These are phyloP conservation scores for Iselma pallidipennis DNA, from an alignment of 2,888 invertebrate genomes.

Conservation along the genomic window DNA sequence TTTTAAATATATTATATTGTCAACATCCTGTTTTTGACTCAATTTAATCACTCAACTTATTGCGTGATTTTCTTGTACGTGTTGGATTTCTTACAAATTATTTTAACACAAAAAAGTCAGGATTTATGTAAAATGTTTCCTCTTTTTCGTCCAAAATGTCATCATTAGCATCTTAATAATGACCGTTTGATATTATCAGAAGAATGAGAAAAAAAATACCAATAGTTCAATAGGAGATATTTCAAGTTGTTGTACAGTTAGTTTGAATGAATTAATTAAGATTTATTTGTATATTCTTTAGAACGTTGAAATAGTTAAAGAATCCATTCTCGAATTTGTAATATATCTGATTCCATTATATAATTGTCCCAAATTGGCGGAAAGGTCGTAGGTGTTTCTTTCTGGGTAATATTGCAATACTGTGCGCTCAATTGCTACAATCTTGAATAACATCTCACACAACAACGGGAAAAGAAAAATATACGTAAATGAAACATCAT, in stretches of 20 bases:
- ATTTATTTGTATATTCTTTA: background rate
- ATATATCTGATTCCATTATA: conserved; percentile 32
- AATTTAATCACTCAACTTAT: background rate
- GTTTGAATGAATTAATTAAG: background rate
- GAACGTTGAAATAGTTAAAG: background rate
- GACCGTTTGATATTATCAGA: background rate
- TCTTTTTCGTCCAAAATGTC: background rate
- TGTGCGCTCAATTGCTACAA: conserved; percentile 41
- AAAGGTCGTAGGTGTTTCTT: conserved; percentile 48
- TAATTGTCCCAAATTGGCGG: conserved; percentile 44
- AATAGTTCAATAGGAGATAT: background rate
- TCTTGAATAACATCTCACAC: conserved; percentile 37
- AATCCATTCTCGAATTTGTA: background rate
- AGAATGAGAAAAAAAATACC: background rate
- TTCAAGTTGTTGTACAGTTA: background rate
- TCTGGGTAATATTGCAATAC: conserved; percentile 36
- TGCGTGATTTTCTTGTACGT: background rate
- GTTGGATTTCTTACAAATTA: background rate
- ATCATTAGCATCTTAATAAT: too few relatives aligned
- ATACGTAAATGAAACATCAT: too few relatives aligned
- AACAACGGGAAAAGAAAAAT: background rate
- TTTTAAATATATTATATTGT: background rate
- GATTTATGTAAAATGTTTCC: too few relatives aligned
- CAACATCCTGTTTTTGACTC: background rate
- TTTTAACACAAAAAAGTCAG: too few relatives aligned